Conservation (phyloP, 2,888 invertebrate genomes). For the Drosophila neoperkinsi region DNA sequence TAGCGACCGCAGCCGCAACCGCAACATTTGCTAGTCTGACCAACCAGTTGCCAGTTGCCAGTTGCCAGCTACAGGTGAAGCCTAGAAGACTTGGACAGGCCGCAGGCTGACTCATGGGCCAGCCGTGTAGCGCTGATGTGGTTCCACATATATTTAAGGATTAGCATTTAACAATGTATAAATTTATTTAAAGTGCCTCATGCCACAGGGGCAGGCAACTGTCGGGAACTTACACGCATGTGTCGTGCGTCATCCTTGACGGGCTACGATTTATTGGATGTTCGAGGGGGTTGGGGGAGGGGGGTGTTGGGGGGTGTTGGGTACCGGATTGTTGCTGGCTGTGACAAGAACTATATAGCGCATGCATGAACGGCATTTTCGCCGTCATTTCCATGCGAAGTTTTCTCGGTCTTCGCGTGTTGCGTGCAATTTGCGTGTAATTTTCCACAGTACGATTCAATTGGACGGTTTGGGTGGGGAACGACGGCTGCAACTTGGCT, state of each 20-base stretch:
- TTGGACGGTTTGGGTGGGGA: constrained; percentile 83
- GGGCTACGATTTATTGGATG: constrained; percentile 1
- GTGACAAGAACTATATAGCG: constrained; percentile 68
- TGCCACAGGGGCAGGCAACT: constrained; percentile 18
- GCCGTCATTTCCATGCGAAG: constrained; percentile 72
- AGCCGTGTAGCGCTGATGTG: not conserved
- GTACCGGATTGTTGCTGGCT: constrained; percentile 15
- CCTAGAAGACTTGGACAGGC: constrained; percentile 4
- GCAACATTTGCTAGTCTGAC: constrained; percentile 45
- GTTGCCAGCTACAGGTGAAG: constrained; percentile 6
- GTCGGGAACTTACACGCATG: constrained; percentile 64
- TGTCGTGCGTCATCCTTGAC: constrained; percentile 44
- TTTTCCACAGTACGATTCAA: constrained; percentile 39
- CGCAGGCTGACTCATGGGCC: constrained; percentile 51
- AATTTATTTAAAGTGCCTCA: constrained; percentile 65
- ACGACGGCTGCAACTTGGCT: constrained; percentile 54
- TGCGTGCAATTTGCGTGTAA: constrained; percentile 81
- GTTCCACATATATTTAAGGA: constrained; percentile 46
- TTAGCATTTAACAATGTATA: constrained; percentile 67
- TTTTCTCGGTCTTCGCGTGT: constrained; percentile 67
- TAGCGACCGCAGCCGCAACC: constrained; percentile 61
- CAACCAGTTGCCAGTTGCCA: constrained; percentile 3
- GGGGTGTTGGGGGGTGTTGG: not conserved
- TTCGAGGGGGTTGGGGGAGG: not conserved
- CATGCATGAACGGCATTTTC: constrained; percentile 71